These are phyloP conservation scores for Drosophila suboccidentalis DNA, from an alignment of 2,888 invertebrate genomes.

Conservation along the genomic window DNA sequence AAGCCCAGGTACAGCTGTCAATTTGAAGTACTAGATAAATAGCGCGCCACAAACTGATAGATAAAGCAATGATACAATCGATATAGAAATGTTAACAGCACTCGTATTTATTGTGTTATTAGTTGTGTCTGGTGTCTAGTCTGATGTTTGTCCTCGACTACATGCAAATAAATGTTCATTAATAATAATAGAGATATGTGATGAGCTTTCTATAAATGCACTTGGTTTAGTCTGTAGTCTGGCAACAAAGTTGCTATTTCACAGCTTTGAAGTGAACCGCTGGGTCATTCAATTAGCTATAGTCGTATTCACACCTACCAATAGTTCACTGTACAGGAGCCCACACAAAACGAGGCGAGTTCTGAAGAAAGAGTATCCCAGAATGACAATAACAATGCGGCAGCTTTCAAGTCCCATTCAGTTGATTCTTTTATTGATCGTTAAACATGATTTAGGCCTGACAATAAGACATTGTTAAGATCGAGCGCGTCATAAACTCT, in stretches of 20 bases:
- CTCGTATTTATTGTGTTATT: conserved; percentile 44
- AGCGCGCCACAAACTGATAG: conserved; percentile 42
- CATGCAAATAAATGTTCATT: conserved; percentile 1
- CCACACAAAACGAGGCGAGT: conserved; percentile 66
- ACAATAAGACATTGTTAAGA: conserved; percentile 78
- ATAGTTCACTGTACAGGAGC: conserved; percentile 33
- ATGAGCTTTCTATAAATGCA: conserved; percentile 25
- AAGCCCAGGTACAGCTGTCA: conserved; percentile 67
- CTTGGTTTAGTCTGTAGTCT: neutral
- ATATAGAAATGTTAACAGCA: conserved; percentile 59
- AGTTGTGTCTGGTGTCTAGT: conserved; percentile 40
- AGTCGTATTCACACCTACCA: conserved; percentile 49
- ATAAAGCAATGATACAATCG: conserved; percentile 55
- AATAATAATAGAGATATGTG: conserved; percentile 17
- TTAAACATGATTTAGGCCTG: conserved; percentile 79
- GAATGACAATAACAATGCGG: conserved; percentile 33
- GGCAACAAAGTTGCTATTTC: conserved; percentile 66
- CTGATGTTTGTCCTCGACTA: conserved; percentile 46
- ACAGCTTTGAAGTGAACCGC: conserved; percentile 69
- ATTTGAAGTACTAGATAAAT: conserved; percentile 72
- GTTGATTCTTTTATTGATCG: conserved; percentile 73
- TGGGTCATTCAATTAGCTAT: conserved; percentile 62
- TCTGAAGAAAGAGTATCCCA: conserved; percentile 62
- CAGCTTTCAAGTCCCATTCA: conserved; percentile 18
- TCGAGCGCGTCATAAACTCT: conserved; percentile 47